Percentiles rank a stretch among this genome's conserved stretches.
Conservation (phyloP, 2,797 vertebrate species). For the Hippopotamyrus pictus region DNA sequence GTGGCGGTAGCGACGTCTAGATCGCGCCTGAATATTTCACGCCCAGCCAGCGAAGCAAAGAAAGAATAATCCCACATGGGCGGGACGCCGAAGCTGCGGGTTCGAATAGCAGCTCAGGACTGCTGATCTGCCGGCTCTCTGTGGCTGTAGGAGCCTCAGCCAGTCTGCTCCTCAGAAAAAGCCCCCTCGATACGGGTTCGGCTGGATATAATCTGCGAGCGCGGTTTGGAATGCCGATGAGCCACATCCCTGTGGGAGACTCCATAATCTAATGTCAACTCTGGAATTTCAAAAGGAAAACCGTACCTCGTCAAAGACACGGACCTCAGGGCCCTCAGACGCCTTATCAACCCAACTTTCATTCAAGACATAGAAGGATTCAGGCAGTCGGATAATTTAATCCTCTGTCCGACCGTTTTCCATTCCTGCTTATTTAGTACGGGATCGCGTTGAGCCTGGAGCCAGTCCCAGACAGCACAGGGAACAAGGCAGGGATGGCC, state of each 20-base stretch:
- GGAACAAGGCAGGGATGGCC: neutral
- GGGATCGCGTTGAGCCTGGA: neutral
- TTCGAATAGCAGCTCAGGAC: neutral
- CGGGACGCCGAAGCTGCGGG: neutral
- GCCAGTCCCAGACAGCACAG: neutral
- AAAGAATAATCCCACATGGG: neutral
- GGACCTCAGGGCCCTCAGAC: neutral
- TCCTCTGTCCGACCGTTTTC: neutral
- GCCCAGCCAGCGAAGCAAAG: neutral
- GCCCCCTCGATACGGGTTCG: neutral
- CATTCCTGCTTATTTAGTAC: neutral
- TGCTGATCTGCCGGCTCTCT: neutral
- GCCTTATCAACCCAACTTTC: neutral
- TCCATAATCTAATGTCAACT: neutral
- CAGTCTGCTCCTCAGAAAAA: neutral
- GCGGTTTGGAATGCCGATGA: neutral
- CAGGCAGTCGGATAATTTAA: neutral
- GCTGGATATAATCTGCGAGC: neutral
- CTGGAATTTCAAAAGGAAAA: slow-evolving; percentile 7
- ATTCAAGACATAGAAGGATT: slow-evolving; percentile 1
- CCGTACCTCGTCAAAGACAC: neutral
- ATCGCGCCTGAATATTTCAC: neutral
- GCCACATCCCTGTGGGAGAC: neutral
- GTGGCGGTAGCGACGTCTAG: neutral
- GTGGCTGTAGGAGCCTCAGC: neutral